These are phyloP conservation scores for Lithophane semibrunnea DNA, from an alignment of 2,888 invertebrate species.

Conservation along the genomic window DNA sequence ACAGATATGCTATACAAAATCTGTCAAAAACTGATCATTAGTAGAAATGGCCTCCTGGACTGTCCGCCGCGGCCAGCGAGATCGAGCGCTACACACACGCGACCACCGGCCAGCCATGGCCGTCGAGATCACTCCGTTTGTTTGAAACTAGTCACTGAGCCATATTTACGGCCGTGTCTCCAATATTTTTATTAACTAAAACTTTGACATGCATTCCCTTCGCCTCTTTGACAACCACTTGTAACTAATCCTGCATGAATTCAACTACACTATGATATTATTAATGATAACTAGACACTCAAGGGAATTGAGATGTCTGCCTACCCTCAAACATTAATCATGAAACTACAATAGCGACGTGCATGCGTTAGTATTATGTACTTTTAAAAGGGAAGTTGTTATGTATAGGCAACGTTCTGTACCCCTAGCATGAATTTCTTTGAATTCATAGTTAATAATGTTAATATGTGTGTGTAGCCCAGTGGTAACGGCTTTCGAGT, in stretches of 20 bases:
- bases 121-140: too few relatives aligned
- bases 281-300: conserved; percentile 73
- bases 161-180: too few relatives aligned
- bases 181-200: neutral
- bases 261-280: conserved; percentile 66
- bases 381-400: conserved; percentile 37
- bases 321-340: conserved; percentile 72
- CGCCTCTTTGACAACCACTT: conserved; percentile 36
- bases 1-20: too few relatives aligned
- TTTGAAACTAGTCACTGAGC: too few relatives aligned
- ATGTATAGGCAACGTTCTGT: conserved; percentile 7
- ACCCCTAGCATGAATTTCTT: neutral
- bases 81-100: too few relatives aligned
- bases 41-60: too few relatives aligned
- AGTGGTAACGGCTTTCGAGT: too few relatives aligned
- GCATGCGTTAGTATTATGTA: conserved; percentile 47
- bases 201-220: conserved; percentile 34
- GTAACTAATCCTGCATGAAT: conserved; percentile 32
- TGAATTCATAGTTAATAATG: neutral
- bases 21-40: too few relatives aligned
- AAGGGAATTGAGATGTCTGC: conserved; percentile 77
- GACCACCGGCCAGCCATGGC: too few relatives aligned
- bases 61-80: too few relatives aligned
- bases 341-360: conserved; percentile 46
- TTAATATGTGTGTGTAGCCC: neutral